Evolutionary conservation across 23 tunicate genomes (phyloP), one percentile per base, ranked within the genome.

Genomic region (Styela clava): DNA sequence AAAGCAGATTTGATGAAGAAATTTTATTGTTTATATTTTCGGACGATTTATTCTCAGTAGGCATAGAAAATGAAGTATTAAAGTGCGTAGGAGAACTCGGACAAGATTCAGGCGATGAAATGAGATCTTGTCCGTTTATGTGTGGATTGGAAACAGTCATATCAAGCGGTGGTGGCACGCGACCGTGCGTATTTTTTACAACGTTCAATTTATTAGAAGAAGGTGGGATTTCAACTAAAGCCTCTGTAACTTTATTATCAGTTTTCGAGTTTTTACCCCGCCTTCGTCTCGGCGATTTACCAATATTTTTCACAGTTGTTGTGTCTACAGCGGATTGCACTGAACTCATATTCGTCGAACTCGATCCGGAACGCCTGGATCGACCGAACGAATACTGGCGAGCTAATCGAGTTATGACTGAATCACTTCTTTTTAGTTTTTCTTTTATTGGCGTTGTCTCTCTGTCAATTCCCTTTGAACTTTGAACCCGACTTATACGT

Each of bases 311-410:
- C 24, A 71, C 77, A 31, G 77, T 76, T 27, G 65, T 76, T 35
- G 24, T 29, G 81, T 76, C 64, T 52, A 32, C 81, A 22, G 1
- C 81, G 27, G 81, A 29, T 56, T 1, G 81, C 30, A 67, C 2
- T 16, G 52, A 33, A 36, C 52, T 76, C 52, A 33, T 44, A 21
- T 52, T 76, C 24, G 62, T 76, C 20, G 81, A 44, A 20, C 62
- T 76, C 31, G 81, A 76, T 37, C 65, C 37, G 7, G 81, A 52
- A 22, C 81, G 64, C 37, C 81, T 76, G 12, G 81, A 44, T 27
- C 81, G 30, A 16, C 52, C n/a, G 81, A 36, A 44, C 3, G 81
- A 76, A 76, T 76, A 76, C 24, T 76, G 64, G 31, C 81, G 52
- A n/a, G 81, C 65, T 23, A 76, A 44, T 7, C 81, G 81, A 29